Conservation (phyloP, 2,797 vertebrate genomes). For the Tapera naevia region DNA sequence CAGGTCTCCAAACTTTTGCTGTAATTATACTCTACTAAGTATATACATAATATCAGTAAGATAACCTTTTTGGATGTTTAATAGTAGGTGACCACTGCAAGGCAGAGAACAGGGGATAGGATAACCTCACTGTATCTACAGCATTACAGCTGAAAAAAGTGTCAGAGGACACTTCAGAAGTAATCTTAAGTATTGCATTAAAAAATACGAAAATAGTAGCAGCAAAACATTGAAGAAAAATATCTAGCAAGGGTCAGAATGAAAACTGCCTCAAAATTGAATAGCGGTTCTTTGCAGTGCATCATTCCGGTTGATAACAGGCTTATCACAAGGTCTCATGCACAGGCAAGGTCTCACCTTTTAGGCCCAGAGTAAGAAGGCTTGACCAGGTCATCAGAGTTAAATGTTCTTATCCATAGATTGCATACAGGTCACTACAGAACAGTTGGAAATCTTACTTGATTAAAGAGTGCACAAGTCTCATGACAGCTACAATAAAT, state of each 20-base stretch:
- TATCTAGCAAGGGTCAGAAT: neutral
- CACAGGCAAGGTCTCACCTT: neutral
- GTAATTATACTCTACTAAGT: neutral
- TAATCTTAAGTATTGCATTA: neutral
- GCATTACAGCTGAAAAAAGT: neutral
- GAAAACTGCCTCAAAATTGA: neutral
- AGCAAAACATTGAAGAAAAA: neutral
- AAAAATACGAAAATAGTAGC: neutral
- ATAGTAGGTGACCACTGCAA: neutral
- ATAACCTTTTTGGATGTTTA: neutral
- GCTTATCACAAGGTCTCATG: neutral
- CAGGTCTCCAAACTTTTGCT: neutral
- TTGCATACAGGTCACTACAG: neutral
- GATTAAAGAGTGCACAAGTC: neutral
- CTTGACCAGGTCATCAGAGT: neutral
- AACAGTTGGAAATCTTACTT: neutral
- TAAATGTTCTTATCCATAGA: neutral
- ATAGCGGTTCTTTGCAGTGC: neutral
- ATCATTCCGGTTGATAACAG: neutral
- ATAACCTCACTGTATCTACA: neutral
- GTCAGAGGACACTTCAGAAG: neutral
- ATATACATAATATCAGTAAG: neutral
- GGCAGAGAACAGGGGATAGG: neutral
- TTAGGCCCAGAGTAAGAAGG: neutral
- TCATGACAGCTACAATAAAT: neutral